A percentile compares a stretch with the other conserved stretches of the same genome.
phyloP scores from a whole-genome alignment of 2,888 invertebrate species.

The Boloria selene region DNA sequence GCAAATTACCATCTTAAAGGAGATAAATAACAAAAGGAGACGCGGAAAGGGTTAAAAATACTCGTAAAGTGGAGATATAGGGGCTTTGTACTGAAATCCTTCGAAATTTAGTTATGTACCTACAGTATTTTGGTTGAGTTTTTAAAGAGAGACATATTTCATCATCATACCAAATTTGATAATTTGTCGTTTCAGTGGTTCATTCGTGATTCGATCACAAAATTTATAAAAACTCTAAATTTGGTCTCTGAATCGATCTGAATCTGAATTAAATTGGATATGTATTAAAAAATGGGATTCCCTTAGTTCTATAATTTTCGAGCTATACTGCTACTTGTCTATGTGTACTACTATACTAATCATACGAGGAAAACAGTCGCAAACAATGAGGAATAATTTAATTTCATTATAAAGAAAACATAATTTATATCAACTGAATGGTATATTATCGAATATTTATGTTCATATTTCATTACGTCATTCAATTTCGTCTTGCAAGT shows the following conservation, averaged over 20 bases:
- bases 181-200: no score
- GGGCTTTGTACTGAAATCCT: conserved; percentile 2
- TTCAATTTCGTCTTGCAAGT: no score
- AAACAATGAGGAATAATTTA: conserved; percentile 14
- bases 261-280: no score
- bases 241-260: no score
- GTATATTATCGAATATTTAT: background rate
- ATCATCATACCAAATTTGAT: no score
- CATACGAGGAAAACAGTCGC: conserved; percentile 9
- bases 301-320: conserved; percentile 1
- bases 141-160: no score
- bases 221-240: no score
- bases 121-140: no score
- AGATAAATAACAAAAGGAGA: conserved; percentile 52
- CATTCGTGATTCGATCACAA: no score
- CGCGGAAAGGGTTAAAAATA: conserved; percentile 52
- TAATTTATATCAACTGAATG: background rate
- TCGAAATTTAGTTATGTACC: no score
- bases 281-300: background rate
- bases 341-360: background rate
- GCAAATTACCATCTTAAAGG: conserved; percentile 68
- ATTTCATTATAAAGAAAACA: conserved; percentile 6
- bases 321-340: background rate
- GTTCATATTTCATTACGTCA: background rate
- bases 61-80: conserved; percentile 25